Evolutionary conservation across 2,113 vertebrate genomes (phyloP).

Genomic region (Apistogramma diplotaenia): DNA sequence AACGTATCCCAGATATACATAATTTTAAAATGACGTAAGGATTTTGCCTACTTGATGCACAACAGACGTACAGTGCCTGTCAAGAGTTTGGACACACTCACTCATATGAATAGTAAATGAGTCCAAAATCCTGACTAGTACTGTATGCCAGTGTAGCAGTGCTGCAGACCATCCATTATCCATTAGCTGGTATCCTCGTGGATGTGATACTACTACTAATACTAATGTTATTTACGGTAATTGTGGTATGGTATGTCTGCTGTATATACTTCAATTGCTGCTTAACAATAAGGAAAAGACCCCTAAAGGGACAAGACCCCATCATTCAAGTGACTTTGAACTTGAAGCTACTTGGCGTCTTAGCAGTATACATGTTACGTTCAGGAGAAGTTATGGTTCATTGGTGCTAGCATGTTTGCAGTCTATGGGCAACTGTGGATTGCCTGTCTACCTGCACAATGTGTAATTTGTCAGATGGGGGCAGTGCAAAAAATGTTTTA

Average conservation of each 20-base stretch:
- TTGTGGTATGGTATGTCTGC: not conserved
- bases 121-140: too few species aligned
- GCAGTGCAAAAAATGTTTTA: too few species aligned
- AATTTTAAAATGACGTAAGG: not conserved
- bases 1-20: too few species aligned
- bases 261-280: not conserved
- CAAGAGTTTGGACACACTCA: too few species aligned
- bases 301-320: not conserved
- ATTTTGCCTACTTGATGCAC: not conserved
- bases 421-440: too few species aligned
- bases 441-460: too few species aligned
- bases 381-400: too few species aligned
- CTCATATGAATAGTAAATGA: too few species aligned
- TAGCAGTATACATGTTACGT: not conserved
- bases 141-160: not conserved
- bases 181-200: not conserved
- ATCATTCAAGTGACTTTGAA: not conserved
- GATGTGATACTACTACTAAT: not conserved
- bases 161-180: not conserved
- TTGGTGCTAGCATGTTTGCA: too few species aligned
- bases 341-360: not conserved
- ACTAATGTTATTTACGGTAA: not conserved
- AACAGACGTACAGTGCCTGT: too few species aligned
- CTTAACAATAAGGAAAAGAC: not conserved
- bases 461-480: too few species aligned